phyloP scores from a whole-genome alignment of 2,797 vertebrate genomes.

The Brachyrhaphis roseni region DNA sequence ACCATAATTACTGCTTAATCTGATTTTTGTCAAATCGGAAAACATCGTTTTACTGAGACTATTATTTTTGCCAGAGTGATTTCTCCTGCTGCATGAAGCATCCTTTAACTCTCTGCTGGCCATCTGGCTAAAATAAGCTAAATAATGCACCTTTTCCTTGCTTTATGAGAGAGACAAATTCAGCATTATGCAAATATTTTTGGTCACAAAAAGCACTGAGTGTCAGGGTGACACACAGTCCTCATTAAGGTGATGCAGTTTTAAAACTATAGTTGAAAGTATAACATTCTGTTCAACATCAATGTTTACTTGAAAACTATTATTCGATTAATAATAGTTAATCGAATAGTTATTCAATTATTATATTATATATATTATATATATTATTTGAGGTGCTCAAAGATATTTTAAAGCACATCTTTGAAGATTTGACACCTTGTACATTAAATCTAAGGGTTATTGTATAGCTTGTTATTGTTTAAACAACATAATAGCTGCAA shows the following conservation, averaged over 20 bases:
- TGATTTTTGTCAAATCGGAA: not conserved
- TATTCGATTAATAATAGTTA: no score
- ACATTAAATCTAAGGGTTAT: no score
- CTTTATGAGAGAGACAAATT: not conserved
- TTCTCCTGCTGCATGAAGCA: not conserved
- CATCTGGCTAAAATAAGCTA: not conserved
- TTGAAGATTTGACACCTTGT: no score
- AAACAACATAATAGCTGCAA: not conserved
- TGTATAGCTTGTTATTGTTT: not conserved
- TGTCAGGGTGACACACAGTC: not conserved
- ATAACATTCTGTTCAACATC: not conserved
- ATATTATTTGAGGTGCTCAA: no score
- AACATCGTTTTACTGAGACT: not conserved
- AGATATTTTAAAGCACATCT: no score
- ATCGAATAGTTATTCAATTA: no score
- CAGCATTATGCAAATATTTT: not conserved
- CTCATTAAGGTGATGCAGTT: not conserved
- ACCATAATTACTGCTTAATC: not conserved
- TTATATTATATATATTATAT: no score
- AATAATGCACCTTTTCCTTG: not conserved
- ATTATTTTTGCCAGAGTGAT: not conserved
- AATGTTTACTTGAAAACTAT: not conserved
- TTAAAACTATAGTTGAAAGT: not conserved
- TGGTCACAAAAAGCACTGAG: not conserved
- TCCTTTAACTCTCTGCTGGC: not conserved